Percentiles rank a stretch among this genome's conserved stretches.
Conservation (phyloP, 2,113 vertebrate genomes). For the Theristicus caerulescens region DNA sequence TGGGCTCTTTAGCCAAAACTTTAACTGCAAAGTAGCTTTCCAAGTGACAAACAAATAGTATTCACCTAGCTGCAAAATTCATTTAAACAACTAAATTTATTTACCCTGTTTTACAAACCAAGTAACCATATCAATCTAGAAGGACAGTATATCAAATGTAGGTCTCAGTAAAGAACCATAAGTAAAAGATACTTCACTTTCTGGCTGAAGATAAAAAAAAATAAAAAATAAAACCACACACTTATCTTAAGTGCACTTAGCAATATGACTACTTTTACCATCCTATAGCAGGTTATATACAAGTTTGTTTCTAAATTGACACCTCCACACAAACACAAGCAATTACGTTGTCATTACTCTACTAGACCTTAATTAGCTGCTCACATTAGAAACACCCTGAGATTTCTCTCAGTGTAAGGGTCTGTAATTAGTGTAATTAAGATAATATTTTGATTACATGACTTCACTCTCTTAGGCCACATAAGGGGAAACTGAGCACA, state of each 20-base stretch:
- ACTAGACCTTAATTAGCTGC: conserved; percentile 56
- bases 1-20: neutral
- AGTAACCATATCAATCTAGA: neutral
- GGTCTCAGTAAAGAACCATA: neutral
- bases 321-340: conserved; percentile 39
- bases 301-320: conserved; percentile 30
- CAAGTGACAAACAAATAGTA: neutral
- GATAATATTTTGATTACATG: conserved; percentile 64
- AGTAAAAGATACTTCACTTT: neutral
- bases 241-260: neutral
- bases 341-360: conserved; percentile 45
- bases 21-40: neutral
- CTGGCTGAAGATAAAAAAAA: neutral
- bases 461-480: conserved; percentile 37
- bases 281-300: neutral
- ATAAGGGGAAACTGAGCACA: conserved; percentile 18
- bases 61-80: neutral
- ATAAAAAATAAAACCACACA: neutral
- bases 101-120: neutral
- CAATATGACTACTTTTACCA: neutral
- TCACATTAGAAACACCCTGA: conserved; percentile 52
- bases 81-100: neutral
- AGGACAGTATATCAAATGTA: neutral
- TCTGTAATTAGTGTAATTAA: conserved; percentile 66
- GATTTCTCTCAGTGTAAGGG: conserved; percentile 37